Evolutionary conservation across 2,888 invertebrate genomes (phyloP), one percentile per base, ranked within the genome.

Genomic region (Eueremaeus valkanovi): DNA sequence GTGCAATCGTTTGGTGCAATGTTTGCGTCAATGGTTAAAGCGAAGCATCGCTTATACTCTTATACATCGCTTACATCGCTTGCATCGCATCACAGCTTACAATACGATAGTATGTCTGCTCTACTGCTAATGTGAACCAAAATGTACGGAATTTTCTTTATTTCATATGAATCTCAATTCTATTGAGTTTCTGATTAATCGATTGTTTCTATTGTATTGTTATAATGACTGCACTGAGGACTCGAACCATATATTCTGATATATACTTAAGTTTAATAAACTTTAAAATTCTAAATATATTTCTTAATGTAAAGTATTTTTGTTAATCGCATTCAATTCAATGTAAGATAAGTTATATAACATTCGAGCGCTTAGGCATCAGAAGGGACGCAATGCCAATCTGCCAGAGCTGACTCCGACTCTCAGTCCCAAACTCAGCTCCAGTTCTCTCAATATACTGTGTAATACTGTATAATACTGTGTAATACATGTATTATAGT

Each of bases 11-110:
- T n/a, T n/a, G n/a, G n/a, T n/a, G n/a, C 70, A 70, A 70, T 70
- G 70, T 42, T 70, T 70, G 70, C 70, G 70, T 70, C 70, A 70
- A 70, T 70, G 61, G 42, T 70, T 42, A 27, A 45, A 27, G 42
- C 70, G 70, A 70, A 70, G 70, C 70, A 66, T 66, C 33, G 36
- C 63, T 29, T 58, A 58, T 58, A 49, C n/a, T 49, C 18, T 49
- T 49, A n/a, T n/a, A n/a, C n/a, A n/a, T n/a, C n/a, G n/a, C n/a
- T n/a, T n/a, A n/a, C n/a, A n/a, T n/a, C 13, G 42, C 42, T 42
- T 11, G 13, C 42, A 21, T 27, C 13, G 24, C 21, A 8, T 11
- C 55, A 55, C 24, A 24, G 55, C 9, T 21, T n/a, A 9, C 49
- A 49, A 6, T n/a, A 5, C 49, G 16, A 49, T 49, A 49, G 8